Percentiles rank a stretch among this genome's conserved stretches.
These are phyloP conservation scores for Troides oblongomaculatus DNA, from an alignment of 2,888 invertebrate species.

Conservation along the genomic window DNA sequence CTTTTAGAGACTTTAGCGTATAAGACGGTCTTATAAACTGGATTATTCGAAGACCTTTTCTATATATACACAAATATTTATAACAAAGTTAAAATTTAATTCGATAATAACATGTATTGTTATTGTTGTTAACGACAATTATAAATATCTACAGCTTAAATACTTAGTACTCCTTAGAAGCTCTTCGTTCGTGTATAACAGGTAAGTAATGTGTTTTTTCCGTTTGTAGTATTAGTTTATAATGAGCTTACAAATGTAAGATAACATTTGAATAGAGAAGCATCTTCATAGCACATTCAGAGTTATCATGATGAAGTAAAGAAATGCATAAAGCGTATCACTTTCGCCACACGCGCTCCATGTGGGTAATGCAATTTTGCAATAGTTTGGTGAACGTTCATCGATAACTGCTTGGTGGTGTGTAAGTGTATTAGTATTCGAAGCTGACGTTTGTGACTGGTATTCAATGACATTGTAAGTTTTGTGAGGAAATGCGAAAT, in stretches of 20 bases:
- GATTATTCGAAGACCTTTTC: too few relatives aligned
- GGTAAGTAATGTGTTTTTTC: too few relatives aligned
- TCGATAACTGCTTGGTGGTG: constrained; percentile 20
- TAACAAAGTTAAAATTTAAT: too few relatives aligned
- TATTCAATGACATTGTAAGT: constrained; percentile 2
- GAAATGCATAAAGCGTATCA: constrained; percentile 55
- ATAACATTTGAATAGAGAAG: too few relatives aligned
- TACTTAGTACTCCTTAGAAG: too few relatives aligned
- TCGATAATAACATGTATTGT: too few relatives aligned
- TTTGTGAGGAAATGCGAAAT: constrained; percentile 23
- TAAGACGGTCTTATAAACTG: too few relatives aligned
- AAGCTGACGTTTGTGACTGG: constrained; percentile 7
- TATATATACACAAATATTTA: too few relatives aligned
- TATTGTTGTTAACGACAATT: too few relatives aligned
- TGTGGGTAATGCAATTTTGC: constrained; percentile 44
- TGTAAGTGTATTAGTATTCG: constrained; percentile 11
- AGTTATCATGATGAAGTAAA: constrained; percentile 28
- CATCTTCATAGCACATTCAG: not conserved
- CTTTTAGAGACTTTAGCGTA: too few relatives aligned
- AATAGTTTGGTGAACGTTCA: constrained; percentile 50
- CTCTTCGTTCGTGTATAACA: too few relatives aligned
- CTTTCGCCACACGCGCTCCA: constrained; percentile 61
- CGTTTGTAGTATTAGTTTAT: not conserved
- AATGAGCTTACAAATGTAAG: not conserved
- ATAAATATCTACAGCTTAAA: too few relatives aligned